Conservation (phyloP, 2,113 vertebrate species). For the Heterocephalus glaber region DNA sequence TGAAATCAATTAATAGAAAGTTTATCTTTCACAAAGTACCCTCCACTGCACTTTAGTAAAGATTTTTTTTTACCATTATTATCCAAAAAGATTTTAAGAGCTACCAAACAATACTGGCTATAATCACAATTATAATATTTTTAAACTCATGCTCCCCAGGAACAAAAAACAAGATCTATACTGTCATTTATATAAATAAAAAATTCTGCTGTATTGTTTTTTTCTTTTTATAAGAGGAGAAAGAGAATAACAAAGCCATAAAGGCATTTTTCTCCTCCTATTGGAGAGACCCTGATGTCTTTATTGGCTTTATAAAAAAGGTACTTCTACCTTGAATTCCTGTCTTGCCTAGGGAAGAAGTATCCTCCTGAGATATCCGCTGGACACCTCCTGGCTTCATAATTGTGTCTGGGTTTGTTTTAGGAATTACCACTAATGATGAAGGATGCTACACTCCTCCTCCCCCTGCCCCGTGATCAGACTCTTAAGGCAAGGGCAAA, state of each 20-base stretch:
- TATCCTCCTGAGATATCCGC: background rate
- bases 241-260: background rate
- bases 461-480: background rate
- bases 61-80: slow-evolving; percentile 30
- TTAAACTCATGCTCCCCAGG: background rate
- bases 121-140: slow-evolving; percentile 38
- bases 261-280: background rate
- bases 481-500: background rate
- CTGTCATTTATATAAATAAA: slow-evolving; percentile 4
- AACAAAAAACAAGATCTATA: slow-evolving; percentile 47
- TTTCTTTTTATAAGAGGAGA: background rate
- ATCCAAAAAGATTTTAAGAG: slow-evolving; percentile 48
- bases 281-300: background rate
- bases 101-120: background rate
- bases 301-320: background rate
- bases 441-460: background rate
- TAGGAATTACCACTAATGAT: background rate
- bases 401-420: background rate
- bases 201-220: background rate
- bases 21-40: slow-evolving; percentile 25
- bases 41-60: background rate
- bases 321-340: background rate
- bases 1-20: slow-evolving; percentile 35
- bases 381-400: background rate
- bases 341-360: background rate